These are phyloP conservation scores for Eulemur rufifrons DNA, from an alignment of 2,113 vertebrate genomes.

Conservation along the genomic window DNA sequence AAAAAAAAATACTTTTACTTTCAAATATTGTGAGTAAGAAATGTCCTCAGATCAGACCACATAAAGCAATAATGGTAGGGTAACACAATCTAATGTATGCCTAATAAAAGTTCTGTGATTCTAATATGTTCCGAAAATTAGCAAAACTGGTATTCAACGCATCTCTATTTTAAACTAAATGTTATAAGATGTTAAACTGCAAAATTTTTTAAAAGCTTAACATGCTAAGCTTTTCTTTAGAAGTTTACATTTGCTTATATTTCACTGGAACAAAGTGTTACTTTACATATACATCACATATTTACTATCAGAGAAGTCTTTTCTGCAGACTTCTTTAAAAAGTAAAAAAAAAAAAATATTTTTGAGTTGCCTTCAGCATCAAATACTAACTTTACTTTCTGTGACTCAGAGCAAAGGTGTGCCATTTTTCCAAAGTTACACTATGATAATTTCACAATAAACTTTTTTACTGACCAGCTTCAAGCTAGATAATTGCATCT, in stretches of 20 bases:
- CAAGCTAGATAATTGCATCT: background rate
- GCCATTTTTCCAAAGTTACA: background rate
- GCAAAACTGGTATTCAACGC: background rate
- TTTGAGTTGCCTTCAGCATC: slow-evolving; percentile 1
- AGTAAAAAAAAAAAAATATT: background rate
- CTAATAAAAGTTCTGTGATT: background rate
- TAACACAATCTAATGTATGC: background rate
- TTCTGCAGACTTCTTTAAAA: background rate
- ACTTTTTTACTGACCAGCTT: background rate
- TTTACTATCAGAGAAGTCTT: background rate
- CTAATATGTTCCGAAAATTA: background rate
- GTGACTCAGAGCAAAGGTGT: background rate
- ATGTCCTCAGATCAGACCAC: background rate
- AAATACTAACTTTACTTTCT: background rate
- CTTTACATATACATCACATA: background rate
- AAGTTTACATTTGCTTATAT: background rate
- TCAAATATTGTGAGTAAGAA: background rate
- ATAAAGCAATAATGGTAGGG: background rate
- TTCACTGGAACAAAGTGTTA: background rate
- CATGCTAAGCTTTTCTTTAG: background rate
- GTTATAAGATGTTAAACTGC: background rate
- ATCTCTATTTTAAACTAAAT: slow-evolving; percentile 30
- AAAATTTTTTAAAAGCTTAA: background rate
- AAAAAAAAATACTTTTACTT: background rate
- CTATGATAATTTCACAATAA: background rate